phyloP scores from a whole-genome alignment of 2,888 invertebrate species.

The Yponomeuta cagnagella region DNA sequence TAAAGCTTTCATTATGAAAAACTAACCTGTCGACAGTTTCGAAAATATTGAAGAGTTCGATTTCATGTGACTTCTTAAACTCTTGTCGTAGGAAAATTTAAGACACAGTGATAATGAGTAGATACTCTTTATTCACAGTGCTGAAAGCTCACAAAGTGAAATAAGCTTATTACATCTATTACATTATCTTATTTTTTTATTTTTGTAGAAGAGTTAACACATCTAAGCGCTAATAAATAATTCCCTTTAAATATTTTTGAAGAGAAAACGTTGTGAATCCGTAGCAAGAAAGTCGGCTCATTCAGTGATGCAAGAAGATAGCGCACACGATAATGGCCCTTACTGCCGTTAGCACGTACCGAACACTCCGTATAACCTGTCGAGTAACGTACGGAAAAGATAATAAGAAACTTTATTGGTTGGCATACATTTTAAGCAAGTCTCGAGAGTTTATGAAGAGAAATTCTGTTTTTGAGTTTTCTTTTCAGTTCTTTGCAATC shows the following conservation, averaged over 20 bases:
- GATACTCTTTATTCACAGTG: no score
- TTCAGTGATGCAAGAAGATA: conserved; percentile 24
- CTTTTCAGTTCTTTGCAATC: background rate
- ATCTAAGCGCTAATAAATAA: background rate
- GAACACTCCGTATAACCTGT: conserved; percentile 5
- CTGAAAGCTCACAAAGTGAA: no score
- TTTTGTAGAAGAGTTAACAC: background rate
- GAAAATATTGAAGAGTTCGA: no score
- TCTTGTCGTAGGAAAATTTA: no score
- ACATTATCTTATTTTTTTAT: no score
- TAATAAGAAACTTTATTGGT: conserved; percentile 20
- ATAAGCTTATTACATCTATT: no score
- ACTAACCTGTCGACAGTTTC: no score
- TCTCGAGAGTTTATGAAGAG: background rate
- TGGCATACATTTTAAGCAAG: conserved; percentile 5
- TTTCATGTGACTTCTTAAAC: no score
- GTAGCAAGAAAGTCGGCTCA: conserved; percentile 9
- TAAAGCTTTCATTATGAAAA: no score
- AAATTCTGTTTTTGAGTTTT: background rate
- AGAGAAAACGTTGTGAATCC: background rate
- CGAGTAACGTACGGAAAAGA: conserved; percentile 26
- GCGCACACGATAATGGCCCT: conserved; percentile 37
- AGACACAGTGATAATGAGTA: no score
- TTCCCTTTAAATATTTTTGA: background rate
- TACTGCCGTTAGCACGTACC: conserved; percentile 41